Base-by-base conservation (phyloP, 2,888 invertebrate genomes). In the Prenolepis imparis region DNA sequence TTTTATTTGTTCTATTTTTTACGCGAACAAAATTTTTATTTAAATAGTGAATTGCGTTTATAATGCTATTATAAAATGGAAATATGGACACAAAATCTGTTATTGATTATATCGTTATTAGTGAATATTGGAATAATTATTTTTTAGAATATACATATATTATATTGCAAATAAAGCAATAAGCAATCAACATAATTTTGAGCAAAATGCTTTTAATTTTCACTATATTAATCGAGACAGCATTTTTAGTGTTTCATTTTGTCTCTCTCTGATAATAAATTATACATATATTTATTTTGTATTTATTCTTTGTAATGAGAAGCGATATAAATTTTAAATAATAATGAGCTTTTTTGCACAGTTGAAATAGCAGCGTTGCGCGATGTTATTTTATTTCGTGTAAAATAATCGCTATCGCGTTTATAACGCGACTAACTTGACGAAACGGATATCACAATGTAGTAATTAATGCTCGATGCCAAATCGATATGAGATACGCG, bases 341-440 rank as follows among this genome's bases (percentile, higher is more conserved):
- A 21, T 36, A 59, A 80, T 59, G 3, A 72, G 44, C 44, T 44
- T 57, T n/a, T 32, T 24, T 12, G 9, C 1, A 28, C 28, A 55
- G 15, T 59, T 72, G 32, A 24, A 67, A 55, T 77, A 67, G 68
- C 12, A 72, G 12, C 70, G 21, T 28, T n/a, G 24, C 11, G 8
- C 21, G 21, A 77, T 72, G 59, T 70, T 70, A 70, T 72, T 70
- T 72, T 18, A 55, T 21, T 9, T 44, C 9, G 21, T 44, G 59
- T 32, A 80, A 77, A 80, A 80, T 80, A 80, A 80, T 80, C 36
- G 21, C 44, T 41, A 78, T 68, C 18, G 78, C 68, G 18, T 68
- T 72, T 59, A 80, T 44, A 80, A 80, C 44, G 72, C 59, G 57
- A 70, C 18, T 70, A 78, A 80, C 78, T 80, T 80, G 72, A 80